Percentiles rank a stretch among this genome's conserved stretches.
phyloP scores from a whole-genome alignment of 1,140 invertebrate species.

The Mylabris phalerata region DNA sequence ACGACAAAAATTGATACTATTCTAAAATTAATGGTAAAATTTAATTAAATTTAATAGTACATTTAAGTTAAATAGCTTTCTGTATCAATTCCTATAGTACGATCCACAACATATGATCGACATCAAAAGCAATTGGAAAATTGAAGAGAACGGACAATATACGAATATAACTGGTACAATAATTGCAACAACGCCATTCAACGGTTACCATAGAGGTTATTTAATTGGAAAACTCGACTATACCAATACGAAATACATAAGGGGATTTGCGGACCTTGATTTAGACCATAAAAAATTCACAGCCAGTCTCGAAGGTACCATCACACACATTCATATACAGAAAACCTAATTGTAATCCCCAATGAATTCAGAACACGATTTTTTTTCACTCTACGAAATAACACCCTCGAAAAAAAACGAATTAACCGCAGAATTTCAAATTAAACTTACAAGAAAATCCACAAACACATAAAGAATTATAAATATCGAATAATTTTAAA shows the following conservation, averaged over 20 bases:
- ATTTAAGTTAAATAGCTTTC: background rate
- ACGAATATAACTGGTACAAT: slow-evolving; percentile 53
- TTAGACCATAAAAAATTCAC: slow-evolving; percentile 61
- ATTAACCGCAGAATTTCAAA: no score
- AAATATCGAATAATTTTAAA: no score
- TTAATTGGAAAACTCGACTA: slow-evolving; percentile 57
- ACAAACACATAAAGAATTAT: no score
- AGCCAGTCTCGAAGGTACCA: slow-evolving; percentile 48
- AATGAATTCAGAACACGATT: no score
- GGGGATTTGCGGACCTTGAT: slow-evolving; percentile 58
- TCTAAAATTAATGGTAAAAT: slow-evolving; percentile 42
- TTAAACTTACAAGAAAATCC: no score
- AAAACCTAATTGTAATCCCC: background rate
- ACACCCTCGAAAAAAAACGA: no score
- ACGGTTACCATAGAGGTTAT: slow-evolving; percentile 57
- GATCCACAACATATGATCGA: slow-evolving; percentile 48
- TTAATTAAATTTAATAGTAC: no score
- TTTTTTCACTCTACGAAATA: no score
- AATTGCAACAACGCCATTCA: slow-evolving; percentile 49
- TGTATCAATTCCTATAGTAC: slow-evolving; percentile 36
- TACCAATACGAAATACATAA: slow-evolving; percentile 50
- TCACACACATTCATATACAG: background rate
- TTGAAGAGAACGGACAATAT: slow-evolving; percentile 39
- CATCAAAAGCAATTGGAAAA: slow-evolving; percentile 50
- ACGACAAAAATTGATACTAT: slow-evolving; percentile 45